Evolutionary conservation across 2,888 invertebrate species (phyloP).

Genomic region (Cylindroiulus punctatus): DNA sequence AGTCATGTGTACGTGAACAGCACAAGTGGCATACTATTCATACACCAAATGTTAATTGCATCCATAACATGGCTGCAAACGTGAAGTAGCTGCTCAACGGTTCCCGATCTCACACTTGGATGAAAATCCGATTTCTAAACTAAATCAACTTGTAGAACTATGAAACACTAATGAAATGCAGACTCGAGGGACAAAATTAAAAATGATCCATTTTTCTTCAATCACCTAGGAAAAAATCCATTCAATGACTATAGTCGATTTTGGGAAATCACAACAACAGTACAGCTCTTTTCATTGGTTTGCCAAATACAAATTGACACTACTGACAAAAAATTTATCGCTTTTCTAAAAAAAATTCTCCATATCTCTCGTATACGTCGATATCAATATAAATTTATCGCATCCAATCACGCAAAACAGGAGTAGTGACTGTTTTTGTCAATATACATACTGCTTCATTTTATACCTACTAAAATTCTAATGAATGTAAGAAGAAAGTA

Average conservation of each 20-base stretch:
- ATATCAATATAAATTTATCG: conserved; percentile 3
- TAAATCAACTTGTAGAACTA: not conserved
- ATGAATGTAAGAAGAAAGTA: not conserved
- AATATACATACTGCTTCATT: not conserved
- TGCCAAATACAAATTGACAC: conserved; percentile 10
- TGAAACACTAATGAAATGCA: conserved; percentile 17
- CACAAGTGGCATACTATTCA: not conserved
- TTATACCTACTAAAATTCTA: not conserved
- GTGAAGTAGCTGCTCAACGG: too few species aligned
- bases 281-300: not conserved
- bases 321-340: not conserved
- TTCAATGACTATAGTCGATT: not conserved
- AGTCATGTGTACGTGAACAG: not conserved
- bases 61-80: not conserved
- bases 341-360: not conserved
- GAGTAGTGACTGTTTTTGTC: not conserved
- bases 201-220: not conserved
- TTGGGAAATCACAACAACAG: not conserved
- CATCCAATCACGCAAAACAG: not conserved
- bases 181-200: not conserved
- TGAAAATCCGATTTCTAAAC: not conserved
- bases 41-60: not conserved
- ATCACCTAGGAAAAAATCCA: not conserved
- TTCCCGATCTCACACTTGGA: not conserved
- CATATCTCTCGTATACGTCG: conserved; percentile 20